These are phyloP conservation scores for Papio anubis DNA, from an alignment of 2,113 vertebrate species.

Conservation along the genomic window DNA sequence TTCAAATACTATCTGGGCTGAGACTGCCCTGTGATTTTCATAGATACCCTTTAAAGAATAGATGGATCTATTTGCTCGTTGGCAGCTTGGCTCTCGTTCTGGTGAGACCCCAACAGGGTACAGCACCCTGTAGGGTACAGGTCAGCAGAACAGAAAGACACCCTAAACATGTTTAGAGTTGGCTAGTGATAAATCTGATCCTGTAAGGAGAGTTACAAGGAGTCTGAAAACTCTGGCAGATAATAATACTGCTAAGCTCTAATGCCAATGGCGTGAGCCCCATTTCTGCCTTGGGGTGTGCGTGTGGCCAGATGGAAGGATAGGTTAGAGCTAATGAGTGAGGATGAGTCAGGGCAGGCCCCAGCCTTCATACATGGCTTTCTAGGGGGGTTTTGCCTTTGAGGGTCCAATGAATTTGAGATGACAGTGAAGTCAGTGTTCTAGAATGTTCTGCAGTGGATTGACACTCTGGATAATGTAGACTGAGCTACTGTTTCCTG, in stretches of 20 bases:
- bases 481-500: neutral
- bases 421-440: neutral
- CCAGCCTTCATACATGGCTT: neutral
- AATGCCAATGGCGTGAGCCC: neutral
- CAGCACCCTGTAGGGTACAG: too few relatives aligned
- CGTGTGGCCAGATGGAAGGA: neutral
- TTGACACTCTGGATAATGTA: neutral
- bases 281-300: neutral
- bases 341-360: neutral
- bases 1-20: neutral
- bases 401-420: neutral
- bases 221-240: neutral
- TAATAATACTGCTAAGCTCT: neutral
- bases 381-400: neutral
- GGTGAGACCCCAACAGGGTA: rapidly evolving
- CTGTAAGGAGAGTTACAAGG: neutral
- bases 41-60: neutral
- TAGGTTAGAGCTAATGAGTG: neutral
- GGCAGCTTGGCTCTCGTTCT: neutral
- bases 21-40: neutral
- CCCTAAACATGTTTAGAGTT: neutral
- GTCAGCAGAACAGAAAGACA: neutral
- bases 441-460: neutral
- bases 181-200: neutral
- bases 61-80: too few relatives aligned